Evolutionary conservation across 2,797 vertebrate species (phyloP), one percentile per base, ranked within the genome.

Genomic region (Fundulus diaphanus): DNA sequence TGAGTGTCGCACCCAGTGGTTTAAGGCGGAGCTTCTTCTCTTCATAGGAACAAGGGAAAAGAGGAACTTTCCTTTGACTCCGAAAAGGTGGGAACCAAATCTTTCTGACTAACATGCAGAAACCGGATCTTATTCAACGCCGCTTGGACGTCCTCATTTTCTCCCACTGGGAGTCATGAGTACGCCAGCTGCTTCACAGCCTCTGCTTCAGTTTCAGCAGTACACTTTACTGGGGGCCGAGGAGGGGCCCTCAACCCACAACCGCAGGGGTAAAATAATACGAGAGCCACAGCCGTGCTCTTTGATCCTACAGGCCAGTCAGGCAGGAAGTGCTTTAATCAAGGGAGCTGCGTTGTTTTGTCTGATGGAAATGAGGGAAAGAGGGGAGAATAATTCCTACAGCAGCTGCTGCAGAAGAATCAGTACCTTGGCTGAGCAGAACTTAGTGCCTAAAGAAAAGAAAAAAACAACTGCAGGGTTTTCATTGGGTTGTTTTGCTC

Each of bases 321-420:
- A 89, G 88, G 92, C 93, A 94, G 92, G 93, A 94, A 92, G 91
- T 85, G 87, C 87, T 95, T 94, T 94, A 94, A 95, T 94, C 92
- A 94, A 68, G 76, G 78, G 85, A 78, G 48, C 77, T 70, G 85
- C 80, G 46, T 80, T 91, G 59, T 94, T 94, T 87, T 90, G 93
- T 93, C 93, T 93, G 89, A 87, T 77, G 80, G 35, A 68, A 63
- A 35, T 22, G 37, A 63, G 20, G 18, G 59, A 63, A 67, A 70
- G 56, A 71, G n/a, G 27, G 72, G 54, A 68, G 82, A 82, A 65
- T 90, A 85, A 93, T 91, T 82, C 70, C 70, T 84, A 69, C 63
- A 80, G 82, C 94, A 93, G 93, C 92, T 93, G 93, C 87, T 88
- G 76, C 77, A 42, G 5, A 59, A 80, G 74, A 59, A 70, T 63